Percentiles rank a stretch among this genome's conserved stretches.
Evolutionary conservation across 92 coral and sea anemone species (phyloP).

Genomic region (Porites evermanni): DNA sequence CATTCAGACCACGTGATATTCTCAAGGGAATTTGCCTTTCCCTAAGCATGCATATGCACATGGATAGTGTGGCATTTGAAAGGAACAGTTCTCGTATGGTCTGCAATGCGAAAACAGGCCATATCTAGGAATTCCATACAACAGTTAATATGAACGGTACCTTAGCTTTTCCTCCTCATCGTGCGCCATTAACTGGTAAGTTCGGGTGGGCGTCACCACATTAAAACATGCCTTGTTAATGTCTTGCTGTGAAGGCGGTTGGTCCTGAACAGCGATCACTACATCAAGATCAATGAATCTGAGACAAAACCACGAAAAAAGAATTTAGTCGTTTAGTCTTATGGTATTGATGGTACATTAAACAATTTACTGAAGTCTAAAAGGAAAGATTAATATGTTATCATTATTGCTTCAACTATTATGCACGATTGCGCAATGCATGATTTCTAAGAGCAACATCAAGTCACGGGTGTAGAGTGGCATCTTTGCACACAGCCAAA

Average conservation of each 20-base stretch:
- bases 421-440: too few relatives aligned
- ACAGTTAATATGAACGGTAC: constrained; percentile 41
- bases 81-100: too few relatives aligned
- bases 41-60: too few relatives aligned
- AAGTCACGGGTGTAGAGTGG: too few relatives aligned
- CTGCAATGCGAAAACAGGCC: background rate
- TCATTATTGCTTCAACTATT: too few relatives aligned
- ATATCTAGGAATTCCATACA: background rate
- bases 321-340: background rate
- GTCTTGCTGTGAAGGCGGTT: constrained; percentile 79
- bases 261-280: constrained; percentile 93
- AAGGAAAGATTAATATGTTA: background rate
- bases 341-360: background rate
- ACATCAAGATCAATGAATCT: constrained; percentile 94
- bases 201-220: constrained; percentile 83
- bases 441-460: too few relatives aligned
- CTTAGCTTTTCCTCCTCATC: constrained; percentile 95
- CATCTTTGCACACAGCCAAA: too few relatives aligned
- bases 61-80: too few relatives aligned
- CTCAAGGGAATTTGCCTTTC: too few relatives aligned
- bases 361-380: background rate
- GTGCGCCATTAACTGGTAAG: constrained; percentile 93
- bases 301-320: background rate
- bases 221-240: constrained; percentile 86
- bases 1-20: too few relatives aligned